A percentile compares a stretch with the other conserved stretches of the same genome.
These are phyloP conservation scores for Upupa epops DNA, from an alignment of 2,113 vertebrate genomes.

Conservation along the genomic window DNA sequence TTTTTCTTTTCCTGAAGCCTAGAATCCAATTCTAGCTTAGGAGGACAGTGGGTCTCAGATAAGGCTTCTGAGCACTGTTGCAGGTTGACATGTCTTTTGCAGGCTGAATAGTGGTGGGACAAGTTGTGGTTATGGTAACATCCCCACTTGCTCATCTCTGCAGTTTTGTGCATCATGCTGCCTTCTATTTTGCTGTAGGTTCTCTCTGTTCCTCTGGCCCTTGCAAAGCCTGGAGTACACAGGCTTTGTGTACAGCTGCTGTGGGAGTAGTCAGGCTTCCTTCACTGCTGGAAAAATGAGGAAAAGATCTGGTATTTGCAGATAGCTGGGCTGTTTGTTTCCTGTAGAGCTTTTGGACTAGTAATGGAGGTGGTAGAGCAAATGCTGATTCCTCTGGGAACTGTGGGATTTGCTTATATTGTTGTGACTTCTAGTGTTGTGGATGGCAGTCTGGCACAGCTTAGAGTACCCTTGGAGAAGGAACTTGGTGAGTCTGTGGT, in stretches of 20 bases:
- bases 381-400: background rate
- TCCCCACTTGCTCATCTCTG: background rate
- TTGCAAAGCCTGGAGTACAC: background rate
- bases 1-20: background rate
- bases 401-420: background rate
- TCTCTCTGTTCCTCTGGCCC: too few relatives aligned
- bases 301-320: background rate
- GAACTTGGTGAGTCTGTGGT: accelerated
- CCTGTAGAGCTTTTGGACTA: background rate
- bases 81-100: background rate
- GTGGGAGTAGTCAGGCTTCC: background rate
- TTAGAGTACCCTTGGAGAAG: background rate
- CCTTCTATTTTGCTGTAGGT: background rate
- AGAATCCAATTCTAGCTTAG: background rate
- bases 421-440: background rate
- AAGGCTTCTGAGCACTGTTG: background rate
- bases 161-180: background rate
- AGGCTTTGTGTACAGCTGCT: background rate
- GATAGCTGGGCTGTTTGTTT: background rate
- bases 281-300: background rate
- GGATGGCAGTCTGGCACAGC: background rate
- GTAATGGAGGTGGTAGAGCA: background rate
- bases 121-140: background rate
- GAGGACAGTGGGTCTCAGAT: background rate
- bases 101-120: background rate